Evolutionary conservation across 2,113 vertebrate genomes (phyloP).

Genomic region (Actenoides hombroni): DNA sequence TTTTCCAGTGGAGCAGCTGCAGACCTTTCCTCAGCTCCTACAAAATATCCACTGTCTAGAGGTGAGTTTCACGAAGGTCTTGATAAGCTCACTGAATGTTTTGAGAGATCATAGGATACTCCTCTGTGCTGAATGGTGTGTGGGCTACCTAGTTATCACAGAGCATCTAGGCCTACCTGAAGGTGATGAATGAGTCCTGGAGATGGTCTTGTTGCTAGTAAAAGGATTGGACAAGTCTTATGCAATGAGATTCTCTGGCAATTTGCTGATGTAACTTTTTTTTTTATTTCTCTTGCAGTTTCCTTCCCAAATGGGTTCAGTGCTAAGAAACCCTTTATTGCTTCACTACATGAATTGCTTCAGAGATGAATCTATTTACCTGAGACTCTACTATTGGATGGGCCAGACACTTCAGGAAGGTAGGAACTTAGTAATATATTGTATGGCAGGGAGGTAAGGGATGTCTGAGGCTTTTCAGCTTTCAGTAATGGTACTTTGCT

Average conservation of each 20-base stretch:
- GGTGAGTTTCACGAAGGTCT: conserved; percentile 72
- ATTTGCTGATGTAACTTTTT: neutral
- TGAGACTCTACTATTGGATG: conserved; percentile 91
- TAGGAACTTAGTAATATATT: conserved; percentile 37
- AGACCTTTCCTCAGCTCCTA: conserved; percentile 84
- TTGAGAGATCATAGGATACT: neutral
- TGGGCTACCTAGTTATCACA: neutral
- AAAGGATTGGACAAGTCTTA: neutral
- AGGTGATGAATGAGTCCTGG: neutral
- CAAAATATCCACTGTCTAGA: conserved; percentile 86
- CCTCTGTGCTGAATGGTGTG: neutral
- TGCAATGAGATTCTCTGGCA: neutral
- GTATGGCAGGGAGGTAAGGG: neutral
- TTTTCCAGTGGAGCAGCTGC: conserved; percentile 83
- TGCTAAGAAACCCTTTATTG: conserved; percentile 83
- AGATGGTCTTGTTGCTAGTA: neutral
- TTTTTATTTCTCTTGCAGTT: conserved; percentile 74
- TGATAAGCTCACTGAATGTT: neutral
- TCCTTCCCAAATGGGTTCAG: conserved; percentile 92
- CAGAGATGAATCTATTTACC: conserved; percentile 85
- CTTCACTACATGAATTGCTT: conserved; percentile 91
- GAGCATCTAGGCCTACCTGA: neutral
- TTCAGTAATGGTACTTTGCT: neutral
- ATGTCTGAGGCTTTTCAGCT: neutral
- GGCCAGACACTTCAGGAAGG: conserved; percentile 89